These are phyloP conservation scores for Phymastichus coffea DNA, from an alignment of 1,140 invertebrate genomes.

Conservation along the genomic window DNA sequence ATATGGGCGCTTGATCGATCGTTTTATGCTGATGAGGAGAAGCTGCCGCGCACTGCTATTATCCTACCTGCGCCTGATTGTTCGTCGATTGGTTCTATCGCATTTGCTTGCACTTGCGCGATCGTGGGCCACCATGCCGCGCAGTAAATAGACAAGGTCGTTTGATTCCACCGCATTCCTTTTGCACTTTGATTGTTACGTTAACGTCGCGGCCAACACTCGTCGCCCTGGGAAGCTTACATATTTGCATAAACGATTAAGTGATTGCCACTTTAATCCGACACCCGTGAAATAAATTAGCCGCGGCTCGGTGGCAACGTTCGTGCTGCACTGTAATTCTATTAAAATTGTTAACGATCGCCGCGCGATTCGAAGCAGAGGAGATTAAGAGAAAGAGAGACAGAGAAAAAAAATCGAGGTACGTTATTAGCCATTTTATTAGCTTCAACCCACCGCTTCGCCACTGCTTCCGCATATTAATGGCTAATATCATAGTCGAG, in stretches of 20 bases:
- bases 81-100: neutral
- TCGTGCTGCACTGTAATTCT: neutral
- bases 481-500: slow-evolving; percentile 5
- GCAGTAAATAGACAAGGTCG: too few species aligned
- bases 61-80: neutral
- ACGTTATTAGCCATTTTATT: slow-evolving; percentile 13
- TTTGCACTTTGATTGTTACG: too few species aligned
- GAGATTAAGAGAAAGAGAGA: neutral
- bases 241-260: neutral
- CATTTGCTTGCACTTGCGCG: neutral
- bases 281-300: neutral
- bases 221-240: too few species aligned
- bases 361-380: neutral
- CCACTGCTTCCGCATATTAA: slow-evolving; percentile 10
- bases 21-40: too few species aligned
- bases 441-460: neutral
- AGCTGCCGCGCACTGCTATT: too few species aligned
- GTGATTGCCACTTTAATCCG: neutral
- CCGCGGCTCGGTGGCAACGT: neutral
- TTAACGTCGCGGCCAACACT: too few species aligned
- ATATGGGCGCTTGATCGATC: too few species aligned
- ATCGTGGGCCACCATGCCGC: neutral
- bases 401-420: neutral
- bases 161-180: too few species aligned
- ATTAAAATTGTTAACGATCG: slow-evolving; percentile 6